phyloP scores from a whole-genome alignment of 2,888 invertebrate genomes.

The Eueremaeus valkanovi region DNA sequence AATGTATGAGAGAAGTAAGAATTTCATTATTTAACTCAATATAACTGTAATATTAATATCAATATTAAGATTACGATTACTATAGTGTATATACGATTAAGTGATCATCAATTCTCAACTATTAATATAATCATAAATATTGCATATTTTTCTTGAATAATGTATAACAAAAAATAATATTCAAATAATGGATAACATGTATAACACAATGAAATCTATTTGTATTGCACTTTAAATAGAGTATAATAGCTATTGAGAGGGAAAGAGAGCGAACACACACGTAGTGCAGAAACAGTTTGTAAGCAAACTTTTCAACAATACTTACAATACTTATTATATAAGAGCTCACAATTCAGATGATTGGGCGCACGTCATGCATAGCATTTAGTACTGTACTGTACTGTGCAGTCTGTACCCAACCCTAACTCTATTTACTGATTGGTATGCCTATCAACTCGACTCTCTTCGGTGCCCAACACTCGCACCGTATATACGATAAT shows the following conservation, averaged over 20 bases:
- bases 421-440: constrained; percentile 29
- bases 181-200: background rate
- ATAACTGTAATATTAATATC: no score
- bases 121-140: no score
- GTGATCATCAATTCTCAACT: no score
- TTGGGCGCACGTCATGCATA: constrained; percentile 29
- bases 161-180: no score
- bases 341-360: constrained; percentile 16
- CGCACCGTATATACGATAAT: background rate
- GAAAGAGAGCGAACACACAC: background rate
- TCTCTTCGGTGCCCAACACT: background rate
- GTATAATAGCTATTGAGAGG: background rate
- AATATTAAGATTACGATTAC: no score
- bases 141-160: no score
- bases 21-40: no score
- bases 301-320: constrained; percentile 23
- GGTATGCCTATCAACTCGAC: constrained; percentile 13
- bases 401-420: no score
- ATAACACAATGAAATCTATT: background rate
- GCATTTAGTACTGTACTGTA: constrained; percentile 18
- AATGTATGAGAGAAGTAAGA: no score
- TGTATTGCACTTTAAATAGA: background rate
- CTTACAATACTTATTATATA: background rate
- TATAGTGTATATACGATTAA: no score
- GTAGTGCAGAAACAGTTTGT: background rate